Evolutionary conservation across 2,888 invertebrate genomes (phyloP).

Genomic region (Heliconius aoede): DNA sequence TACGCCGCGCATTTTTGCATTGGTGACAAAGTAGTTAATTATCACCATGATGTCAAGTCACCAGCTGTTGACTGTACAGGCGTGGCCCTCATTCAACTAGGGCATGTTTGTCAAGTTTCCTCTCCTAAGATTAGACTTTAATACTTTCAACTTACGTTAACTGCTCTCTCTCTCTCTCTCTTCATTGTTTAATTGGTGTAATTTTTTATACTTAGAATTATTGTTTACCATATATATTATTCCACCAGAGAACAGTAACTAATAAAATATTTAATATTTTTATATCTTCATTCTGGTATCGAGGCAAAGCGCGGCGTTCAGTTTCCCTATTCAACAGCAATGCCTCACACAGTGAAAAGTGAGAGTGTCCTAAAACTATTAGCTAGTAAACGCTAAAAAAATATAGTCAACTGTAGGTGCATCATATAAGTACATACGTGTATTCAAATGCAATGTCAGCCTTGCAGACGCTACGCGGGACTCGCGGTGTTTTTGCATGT

Average conservation of each 20-base stretch:
- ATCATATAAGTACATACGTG: not conserved
- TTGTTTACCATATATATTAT: not conserved
- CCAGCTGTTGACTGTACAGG: not conserved
- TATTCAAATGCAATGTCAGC: not conserved
- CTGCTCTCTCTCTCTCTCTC: too few species aligned
- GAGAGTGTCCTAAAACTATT: too few species aligned
- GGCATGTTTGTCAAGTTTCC: slow-evolving; percentile 11
- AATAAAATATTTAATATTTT: too few species aligned
- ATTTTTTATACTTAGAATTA: not conserved
- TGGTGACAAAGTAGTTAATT: not conserved
- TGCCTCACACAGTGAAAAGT: too few species aligned
- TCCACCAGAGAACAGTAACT: too few species aligned
- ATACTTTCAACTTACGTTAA: not conserved
- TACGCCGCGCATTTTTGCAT: too few species aligned
- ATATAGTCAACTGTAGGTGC: not conserved
- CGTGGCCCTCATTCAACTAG: slow-evolving; percentile 1
- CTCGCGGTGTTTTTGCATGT: not conserved
- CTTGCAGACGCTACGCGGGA: not conserved
- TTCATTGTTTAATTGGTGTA: not conserved
- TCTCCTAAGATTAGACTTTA: slow-evolving; percentile 6
- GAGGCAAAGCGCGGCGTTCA: too few species aligned
- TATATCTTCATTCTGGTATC: too few species aligned
- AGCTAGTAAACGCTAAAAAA: too few species aligned
- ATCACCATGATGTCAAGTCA: not conserved
- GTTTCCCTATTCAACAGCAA: too few species aligned